Evolutionary conservation across 2,797 vertebrate species (phyloP).

Genomic region (Echiichthys vipera): DNA sequence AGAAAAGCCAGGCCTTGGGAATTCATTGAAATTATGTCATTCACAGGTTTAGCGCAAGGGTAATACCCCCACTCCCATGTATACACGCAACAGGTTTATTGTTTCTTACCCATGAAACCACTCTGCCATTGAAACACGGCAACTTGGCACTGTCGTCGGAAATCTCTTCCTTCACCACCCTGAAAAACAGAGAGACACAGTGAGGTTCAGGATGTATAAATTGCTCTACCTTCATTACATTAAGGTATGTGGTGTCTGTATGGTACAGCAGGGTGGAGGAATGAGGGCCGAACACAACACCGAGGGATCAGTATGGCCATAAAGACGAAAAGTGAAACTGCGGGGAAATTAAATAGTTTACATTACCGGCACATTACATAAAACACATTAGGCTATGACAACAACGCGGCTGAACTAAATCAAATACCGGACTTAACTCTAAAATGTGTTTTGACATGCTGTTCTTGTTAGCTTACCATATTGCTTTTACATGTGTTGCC

Average conservation of each 20-base stretch:
- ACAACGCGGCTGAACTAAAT: conserved; percentile 33
- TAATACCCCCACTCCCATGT: neutral
- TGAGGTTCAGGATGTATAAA: conserved; percentile 26
- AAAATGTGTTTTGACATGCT: conserved; percentile 22
- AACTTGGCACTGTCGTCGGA: conserved; percentile 90
- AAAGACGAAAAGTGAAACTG: conserved; percentile 12
- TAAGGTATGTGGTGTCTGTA: conserved; percentile 5
- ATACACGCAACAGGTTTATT: conserved; percentile 17
- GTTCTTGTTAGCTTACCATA: neutral
- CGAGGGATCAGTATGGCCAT: conserved; percentile 1
- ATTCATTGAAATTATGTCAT: conserved; percentile 12
- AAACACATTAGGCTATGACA: conserved; percentile 6
- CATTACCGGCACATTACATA: conserved; percentile 24
- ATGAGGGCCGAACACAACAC: neutral
- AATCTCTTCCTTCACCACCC: conserved; percentile 96
- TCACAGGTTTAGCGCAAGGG: neutral
- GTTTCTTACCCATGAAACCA: conserved; percentile 90
- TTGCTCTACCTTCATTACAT: conserved; percentile 30
- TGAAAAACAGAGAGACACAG: conserved; percentile 54
- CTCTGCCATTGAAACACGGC: conserved; percentile 92
- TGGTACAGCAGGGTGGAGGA: neutral
- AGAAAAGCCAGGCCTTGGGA: conserved; percentile 13
- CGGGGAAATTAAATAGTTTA: conserved; percentile 39
- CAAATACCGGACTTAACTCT: conserved; percentile 8
- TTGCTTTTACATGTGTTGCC: conserved; percentile 12